These are phyloP conservation scores for Hypotaenidia okinawae DNA, from an alignment of 2,797 vertebrate species.

Conservation along the genomic window DNA sequence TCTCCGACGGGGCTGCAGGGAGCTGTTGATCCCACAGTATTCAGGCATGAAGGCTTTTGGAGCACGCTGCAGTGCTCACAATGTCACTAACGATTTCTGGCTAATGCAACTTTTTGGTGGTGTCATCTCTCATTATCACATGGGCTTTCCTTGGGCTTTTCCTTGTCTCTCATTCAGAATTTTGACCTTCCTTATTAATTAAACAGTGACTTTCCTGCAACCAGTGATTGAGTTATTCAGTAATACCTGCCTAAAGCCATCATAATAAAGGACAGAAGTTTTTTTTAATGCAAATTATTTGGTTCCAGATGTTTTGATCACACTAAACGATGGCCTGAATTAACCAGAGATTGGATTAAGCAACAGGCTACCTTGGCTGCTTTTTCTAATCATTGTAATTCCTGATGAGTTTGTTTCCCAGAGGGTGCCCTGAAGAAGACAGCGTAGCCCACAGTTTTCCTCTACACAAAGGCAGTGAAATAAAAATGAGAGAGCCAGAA, in stretches of 20 bases:
- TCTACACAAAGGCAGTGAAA: not conserved
- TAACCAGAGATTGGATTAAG: conserved; percentile 65
- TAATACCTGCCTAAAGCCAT: conserved; percentile 71
- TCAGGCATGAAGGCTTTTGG: not conserved
- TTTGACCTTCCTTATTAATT: conserved; percentile 74
- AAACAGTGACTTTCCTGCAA: conserved; percentile 47
- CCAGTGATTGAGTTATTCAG: conserved; percentile 69
- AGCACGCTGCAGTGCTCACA: not conserved
- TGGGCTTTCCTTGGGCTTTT: conserved; percentile 71
- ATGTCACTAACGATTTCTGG: conserved; percentile 48
- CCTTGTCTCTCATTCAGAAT: conserved; percentile 64
- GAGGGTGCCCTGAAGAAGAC: not conserved
- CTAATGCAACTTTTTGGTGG: conserved; percentile 28
- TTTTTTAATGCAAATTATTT: conserved; percentile 68
- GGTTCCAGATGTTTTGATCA: conserved; percentile 70
- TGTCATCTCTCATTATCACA: conserved; percentile 67
- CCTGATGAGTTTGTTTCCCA: not conserved
- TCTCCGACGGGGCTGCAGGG: not conserved
- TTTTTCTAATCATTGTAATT: not conserved
- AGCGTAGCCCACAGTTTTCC: not conserved
- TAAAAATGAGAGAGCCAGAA: not conserved
- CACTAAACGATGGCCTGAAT: conserved; percentile 59
- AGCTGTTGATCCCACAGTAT: not conserved
- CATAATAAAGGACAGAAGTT: conserved; percentile 62
- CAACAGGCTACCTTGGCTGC: conserved; percentile 53